phyloP scores from a whole-genome alignment of 2,797 vertebrate species.

The Vespertilio murinus region DNA sequence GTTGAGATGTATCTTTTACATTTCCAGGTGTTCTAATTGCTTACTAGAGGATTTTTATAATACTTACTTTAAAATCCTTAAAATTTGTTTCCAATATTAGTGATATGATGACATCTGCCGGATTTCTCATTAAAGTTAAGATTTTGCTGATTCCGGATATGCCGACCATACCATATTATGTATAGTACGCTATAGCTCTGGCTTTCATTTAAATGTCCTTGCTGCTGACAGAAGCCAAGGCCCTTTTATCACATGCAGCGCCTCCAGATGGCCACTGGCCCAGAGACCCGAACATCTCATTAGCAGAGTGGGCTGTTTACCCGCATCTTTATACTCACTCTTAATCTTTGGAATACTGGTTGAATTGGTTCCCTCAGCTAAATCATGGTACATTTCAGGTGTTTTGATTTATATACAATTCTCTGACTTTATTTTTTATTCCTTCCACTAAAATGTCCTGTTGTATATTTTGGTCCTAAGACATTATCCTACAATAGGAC shows the following conservation, averaged over 20 bases:
- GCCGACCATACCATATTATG: background rate
- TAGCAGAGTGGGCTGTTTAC: background rate
- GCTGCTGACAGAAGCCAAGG: background rate
- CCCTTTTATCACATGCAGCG: too few relatives aligned
- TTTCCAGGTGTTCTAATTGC: background rate
- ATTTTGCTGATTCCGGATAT: background rate
- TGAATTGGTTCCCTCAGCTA: background rate
- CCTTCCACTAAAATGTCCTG: background rate
- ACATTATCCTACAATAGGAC: background rate
- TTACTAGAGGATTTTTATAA: background rate
- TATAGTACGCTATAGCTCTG: background rate
- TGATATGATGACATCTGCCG: background rate
- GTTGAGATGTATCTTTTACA: background rate
- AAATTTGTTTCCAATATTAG: background rate
- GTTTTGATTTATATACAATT: background rate
- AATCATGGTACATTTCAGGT: background rate
- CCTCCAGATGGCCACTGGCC: background rate
- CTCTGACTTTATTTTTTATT: background rate
- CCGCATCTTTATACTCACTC: background rate
- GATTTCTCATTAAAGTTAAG: background rate
- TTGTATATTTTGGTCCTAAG: background rate
- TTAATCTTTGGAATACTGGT: background rate
- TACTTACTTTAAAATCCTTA: background rate
- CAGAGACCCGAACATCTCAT: background rate
- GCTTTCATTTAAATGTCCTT: background rate